phyloP scores from a whole-genome alignment of 2,113 vertebrate genomes.

The Pygoscelis antarcticus region DNA sequence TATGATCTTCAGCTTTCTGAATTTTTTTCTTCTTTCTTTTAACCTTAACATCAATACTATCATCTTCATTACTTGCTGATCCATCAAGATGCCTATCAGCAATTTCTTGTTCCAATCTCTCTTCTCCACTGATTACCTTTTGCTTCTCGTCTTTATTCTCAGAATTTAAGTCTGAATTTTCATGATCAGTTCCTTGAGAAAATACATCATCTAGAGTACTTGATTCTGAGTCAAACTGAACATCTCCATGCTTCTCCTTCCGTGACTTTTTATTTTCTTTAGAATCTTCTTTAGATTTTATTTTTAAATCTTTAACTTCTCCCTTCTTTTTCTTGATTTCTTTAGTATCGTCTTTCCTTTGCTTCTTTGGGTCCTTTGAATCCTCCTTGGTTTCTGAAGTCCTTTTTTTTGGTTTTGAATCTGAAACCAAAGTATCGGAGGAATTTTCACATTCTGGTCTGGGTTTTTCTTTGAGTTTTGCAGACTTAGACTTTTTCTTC shows the following conservation, averaged over 20 bases:
- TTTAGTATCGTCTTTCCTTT: constrained; percentile 86
- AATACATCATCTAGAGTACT: background rate
- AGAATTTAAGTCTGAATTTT: constrained; percentile 18
- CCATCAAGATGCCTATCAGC: constrained; percentile 45
- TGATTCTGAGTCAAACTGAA: constrained; percentile 50
- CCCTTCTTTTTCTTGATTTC: constrained; percentile 81
- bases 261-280: constrained; percentile 74
- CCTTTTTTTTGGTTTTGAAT: constrained; percentile 80
- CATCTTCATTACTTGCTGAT: constrained; percentile 69
- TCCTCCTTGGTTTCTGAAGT: constrained; percentile 82
- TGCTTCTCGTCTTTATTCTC: constrained; percentile 59
- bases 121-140: background rate
- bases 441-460: constrained; percentile 75
- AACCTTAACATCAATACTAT: constrained; percentile 41
- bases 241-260: constrained; percentile 61
- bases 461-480: constrained; percentile 84
- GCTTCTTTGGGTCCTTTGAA: constrained; percentile 84
- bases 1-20: constrained; percentile 72
- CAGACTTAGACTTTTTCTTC: constrained; percentile 83
- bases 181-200: constrained; percentile 35
- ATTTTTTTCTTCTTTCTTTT: constrained; percentile 83
- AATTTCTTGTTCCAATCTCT: constrained; percentile 19
- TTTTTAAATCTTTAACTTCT: constrained; percentile 75
- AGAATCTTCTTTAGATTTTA: constrained; percentile 77
- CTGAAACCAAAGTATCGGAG: constrained; percentile 63